Base-by-base conservation (phyloP, 2,113 vertebrate genomes). In the Pelodiscus sinensis region DNA sequence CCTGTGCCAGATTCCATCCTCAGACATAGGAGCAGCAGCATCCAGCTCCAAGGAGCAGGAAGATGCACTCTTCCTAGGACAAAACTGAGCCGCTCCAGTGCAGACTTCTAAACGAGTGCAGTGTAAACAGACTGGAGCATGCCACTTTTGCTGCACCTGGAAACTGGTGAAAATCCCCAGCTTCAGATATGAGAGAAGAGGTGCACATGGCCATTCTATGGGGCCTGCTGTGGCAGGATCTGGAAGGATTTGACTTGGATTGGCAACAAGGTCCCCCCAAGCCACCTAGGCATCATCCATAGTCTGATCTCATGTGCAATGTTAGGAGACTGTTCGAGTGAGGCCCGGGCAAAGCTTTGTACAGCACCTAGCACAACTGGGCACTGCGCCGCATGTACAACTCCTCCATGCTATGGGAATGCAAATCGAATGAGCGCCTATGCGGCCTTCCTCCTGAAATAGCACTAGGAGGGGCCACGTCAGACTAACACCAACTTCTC, bases 281-380 rank as follows among this genome's bases (percentile, higher is more conserved):
- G 73, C 85, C 29, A 68, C 31, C 90, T 80, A 44, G 5, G 6
- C 44, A 44, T 44, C 44, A 44, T 44, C 44, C 44, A 44, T 44
- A 44, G 44, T 44, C 44, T 6, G 7, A 44, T 44, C 44, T 44
- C 44, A 44, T 44, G 44, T 44, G 54, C 0, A 0, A 15, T 51
- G 16, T 86, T 12, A 4, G 35, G 82, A 83, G 18, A 60, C 88
- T 56, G 87, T 88, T 0, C 9, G 1, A 7, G n/a, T 82, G 91
- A 44, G 19, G 8, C 18, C 8, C 35, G 16, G 31, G 9, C 31
- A 35, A 68, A 68, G 31, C 58, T 27, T 60, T 60, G 31, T 68
- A 68, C 31, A 9, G 18, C 9, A 5, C n/a, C 9, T 35, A 21
- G 65, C 65, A 71, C 9, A 35, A 71, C 4, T 8, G 65, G 65